These are phyloP conservation scores for Todiramphus chloris DNA, from an alignment of 2,113 vertebrate species.

Conservation along the genomic window DNA sequence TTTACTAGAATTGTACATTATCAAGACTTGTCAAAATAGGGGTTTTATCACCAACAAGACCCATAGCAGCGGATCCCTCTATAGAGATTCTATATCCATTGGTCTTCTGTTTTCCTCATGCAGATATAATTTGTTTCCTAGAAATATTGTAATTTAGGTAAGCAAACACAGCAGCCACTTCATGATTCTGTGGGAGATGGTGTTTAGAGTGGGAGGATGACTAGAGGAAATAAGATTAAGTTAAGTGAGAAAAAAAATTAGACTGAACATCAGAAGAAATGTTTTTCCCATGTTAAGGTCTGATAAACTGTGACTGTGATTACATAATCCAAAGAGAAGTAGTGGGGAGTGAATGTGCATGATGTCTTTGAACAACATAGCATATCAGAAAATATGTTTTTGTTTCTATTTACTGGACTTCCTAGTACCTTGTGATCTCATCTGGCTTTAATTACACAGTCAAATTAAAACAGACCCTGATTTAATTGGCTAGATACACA, in stretches of 20 bases:
- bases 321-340: background rate
- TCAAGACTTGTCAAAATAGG: background rate
- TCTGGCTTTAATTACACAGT: constrained; percentile 8
- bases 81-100: background rate
- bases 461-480: constrained; percentile 36
- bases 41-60: background rate
- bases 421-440: background rate
- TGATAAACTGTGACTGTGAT: background rate
- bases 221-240: constrained; percentile 27
- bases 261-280: constrained; percentile 8
- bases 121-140: background rate
- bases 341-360: background rate
- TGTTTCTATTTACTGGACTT: background rate
- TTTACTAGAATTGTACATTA: background rate
- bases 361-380: background rate
- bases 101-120: background rate
- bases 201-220: constrained; percentile 46
- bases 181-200: constrained; percentile 14
- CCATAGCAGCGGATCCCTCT: background rate
- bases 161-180: constrained; percentile 10
- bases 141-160: constrained; percentile 1
- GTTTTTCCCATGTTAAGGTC: background rate
- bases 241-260: constrained; percentile 28
- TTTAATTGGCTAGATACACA: constrained; percentile 36
- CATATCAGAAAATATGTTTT: background rate